Evolutionary conservation across 2,888 invertebrate species (phyloP), one percentile per base, ranked within the genome.

Genomic region (Achlya flavicornis): DNA sequence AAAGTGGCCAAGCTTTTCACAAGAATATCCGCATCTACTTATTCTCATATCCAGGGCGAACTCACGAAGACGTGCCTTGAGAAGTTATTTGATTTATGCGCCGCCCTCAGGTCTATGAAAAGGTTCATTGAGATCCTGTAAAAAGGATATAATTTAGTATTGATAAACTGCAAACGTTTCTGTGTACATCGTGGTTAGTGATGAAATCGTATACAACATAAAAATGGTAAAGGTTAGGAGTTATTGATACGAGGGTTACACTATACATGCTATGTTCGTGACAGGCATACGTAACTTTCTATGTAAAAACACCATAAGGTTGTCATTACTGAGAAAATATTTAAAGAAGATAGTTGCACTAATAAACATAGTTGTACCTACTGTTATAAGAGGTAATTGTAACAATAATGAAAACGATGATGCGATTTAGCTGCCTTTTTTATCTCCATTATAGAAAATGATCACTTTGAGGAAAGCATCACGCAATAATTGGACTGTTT

Each of bases 61-160:
- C 41, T 26, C 60, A 60, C 43, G 41, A 70, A 67, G 66, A 74
- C 79, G 71, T 77, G 80, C 64, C 67, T 72, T 75, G 77, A 77
- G 78, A 80, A 81, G 78, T 81, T 81, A 80, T 77, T 76, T 81
- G 81, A 81, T 81, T 81, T 82, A 82, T 82, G 71, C 70, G 74
- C 65, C 73, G 72, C 72, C 77, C 70, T 41, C 64, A 41, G 63
- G 78, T 75, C 78, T 74, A 68, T 71, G 64, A 65, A 73, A 66
- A 76, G 71, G 72, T 70, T 69, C 72, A 73, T 61, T 46, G 32
- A 58, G 60, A 61, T 62, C 59, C 46, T 65, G 60, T 62, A 68
- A 70, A 70, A 76, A 41, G 70, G 74, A 75, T 66, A 67, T 73
- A 70, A 46, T 76, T 75, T 73, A 61, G 60, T 72, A 71, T 72